phyloP scores from a whole-genome alignment of 2,113 vertebrate species.

The Microtus oregoni region DNA sequence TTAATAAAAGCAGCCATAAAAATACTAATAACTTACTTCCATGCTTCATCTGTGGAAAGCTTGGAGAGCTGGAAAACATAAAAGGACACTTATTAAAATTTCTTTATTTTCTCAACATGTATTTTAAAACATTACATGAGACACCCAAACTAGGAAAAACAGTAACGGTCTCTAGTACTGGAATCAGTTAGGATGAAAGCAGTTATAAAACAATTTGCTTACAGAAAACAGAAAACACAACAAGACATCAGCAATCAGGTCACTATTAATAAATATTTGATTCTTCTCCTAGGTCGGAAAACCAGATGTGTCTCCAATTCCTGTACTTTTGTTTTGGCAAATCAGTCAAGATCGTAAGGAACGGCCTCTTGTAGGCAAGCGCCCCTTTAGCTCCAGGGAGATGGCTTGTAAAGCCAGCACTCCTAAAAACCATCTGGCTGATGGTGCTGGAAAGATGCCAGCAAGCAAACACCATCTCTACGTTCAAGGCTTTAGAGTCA shows the following conservation, averaged over 20 bases:
- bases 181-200: constrained; percentile 23
- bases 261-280: constrained; percentile 12
- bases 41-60: constrained; percentile 59
- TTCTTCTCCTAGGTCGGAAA: neutral
- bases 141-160: neutral
- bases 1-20: constrained; percentile 13
- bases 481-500: constrained; percentile 35
- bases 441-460: neutral
- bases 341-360: neutral
- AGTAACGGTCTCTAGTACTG: neutral
- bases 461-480: neutral
- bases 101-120: constrained; percentile 25
- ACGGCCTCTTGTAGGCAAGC: neutral
- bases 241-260: neutral
- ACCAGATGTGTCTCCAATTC: neutral
- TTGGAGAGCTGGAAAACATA: constrained; percentile 64
- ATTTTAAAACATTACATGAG: neutral
- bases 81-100: constrained; percentile 6
- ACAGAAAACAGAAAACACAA: neutral
- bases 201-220: constrained; percentile 32
- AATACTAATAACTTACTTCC: constrained; percentile 71
- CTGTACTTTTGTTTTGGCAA: neutral
- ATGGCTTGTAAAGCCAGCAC: neutral
- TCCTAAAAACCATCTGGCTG: neutral
- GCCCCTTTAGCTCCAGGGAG: neutral